phyloP scores from a whole-genome alignment of 1,140 invertebrate species.

The Brevipalpus yothersi region DNA sequence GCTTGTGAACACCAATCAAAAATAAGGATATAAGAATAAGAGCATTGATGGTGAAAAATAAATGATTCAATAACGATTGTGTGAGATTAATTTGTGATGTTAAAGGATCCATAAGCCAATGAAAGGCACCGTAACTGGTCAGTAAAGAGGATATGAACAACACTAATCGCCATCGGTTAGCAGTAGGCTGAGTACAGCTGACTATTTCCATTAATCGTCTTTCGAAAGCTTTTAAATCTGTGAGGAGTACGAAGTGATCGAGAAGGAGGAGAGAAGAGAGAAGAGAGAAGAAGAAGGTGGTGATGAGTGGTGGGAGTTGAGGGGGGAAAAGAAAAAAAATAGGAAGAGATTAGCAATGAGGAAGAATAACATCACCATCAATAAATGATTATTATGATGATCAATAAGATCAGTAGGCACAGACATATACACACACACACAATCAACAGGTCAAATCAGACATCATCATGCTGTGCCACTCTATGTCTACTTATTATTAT shows the following conservation, averaged over 20 bases:
- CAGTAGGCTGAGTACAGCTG: slow-evolving; percentile 64
- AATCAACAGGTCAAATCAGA: too few relatives aligned
- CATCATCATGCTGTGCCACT: too few relatives aligned
- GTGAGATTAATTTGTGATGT: slow-evolving; percentile 56
- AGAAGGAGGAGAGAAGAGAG: background rate
- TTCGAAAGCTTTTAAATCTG: slow-evolving; percentile 89
- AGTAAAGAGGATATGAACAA: slow-evolving; percentile 56
- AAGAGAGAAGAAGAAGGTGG: background rate
- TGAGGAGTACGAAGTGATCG: background rate
- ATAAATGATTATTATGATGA: background rate
- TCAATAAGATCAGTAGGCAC: too few relatives aligned
- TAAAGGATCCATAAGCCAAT: slow-evolving; percentile 75
- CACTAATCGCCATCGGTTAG: slow-evolving; percentile 73
- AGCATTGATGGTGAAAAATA: slow-evolving; percentile 81
- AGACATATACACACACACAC: too few relatives aligned
- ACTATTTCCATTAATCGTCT: slow-evolving; percentile 86
- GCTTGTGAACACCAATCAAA: slow-evolving; percentile 68
- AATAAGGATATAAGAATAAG: slow-evolving; percentile 47
- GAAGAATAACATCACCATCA: background rate
- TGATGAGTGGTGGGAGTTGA: background rate
- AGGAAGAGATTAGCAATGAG: background rate
- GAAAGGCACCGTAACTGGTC: slow-evolving; percentile 70
- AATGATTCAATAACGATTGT: slow-evolving; percentile 76
- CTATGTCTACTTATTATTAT: too few relatives aligned
- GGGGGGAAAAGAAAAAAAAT: background rate